Percentiles rank a stretch among this genome's conserved stretches.
These are phyloP conservation scores for Pteromalus puparum DNA, from an alignment of 1,140 invertebrate genomes.

Conservation along the genomic window DNA sequence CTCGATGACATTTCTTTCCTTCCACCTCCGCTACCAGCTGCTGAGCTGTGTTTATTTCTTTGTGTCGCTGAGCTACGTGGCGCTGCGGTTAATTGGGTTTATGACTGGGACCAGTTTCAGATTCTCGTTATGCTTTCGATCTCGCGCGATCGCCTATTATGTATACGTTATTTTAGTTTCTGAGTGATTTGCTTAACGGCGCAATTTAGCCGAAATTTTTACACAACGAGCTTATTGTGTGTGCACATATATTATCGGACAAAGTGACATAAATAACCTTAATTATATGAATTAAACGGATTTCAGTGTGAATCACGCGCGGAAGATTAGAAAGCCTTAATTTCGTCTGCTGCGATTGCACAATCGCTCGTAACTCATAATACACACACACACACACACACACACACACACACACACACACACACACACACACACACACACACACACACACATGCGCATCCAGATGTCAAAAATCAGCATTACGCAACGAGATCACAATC, in stretches of 20 bases:
- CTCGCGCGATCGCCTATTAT: too few relatives aligned
- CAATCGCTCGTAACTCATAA: neutral
- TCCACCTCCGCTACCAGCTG: conserved; percentile 12
- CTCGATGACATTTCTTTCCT: conserved; percentile 56
- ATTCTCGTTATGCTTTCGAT: neutral
- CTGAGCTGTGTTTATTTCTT: neutral
- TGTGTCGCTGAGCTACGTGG: neutral
- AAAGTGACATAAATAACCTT: neutral
- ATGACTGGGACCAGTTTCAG: conserved; percentile 3
- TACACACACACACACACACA: too few relatives aligned
- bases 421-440: too few relatives aligned
- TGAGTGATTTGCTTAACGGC: neutral
- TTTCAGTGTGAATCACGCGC: neutral
- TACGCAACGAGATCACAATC: too few relatives aligned
- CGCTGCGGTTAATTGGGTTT: neutral
- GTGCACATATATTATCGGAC: neutral
- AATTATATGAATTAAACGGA: neutral
- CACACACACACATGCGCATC: too few relatives aligned
- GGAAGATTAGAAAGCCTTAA: conserved; percentile 7
- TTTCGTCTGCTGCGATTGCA: neutral
- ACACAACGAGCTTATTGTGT: neutral
- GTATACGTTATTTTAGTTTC: neutral
- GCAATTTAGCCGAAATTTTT: neutral
- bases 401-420: too few relatives aligned
- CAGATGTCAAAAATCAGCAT: too few relatives aligned